Conservation (phyloP, 2,113 vertebrate genomes). For the Hippocampus mohnikei region DNA sequence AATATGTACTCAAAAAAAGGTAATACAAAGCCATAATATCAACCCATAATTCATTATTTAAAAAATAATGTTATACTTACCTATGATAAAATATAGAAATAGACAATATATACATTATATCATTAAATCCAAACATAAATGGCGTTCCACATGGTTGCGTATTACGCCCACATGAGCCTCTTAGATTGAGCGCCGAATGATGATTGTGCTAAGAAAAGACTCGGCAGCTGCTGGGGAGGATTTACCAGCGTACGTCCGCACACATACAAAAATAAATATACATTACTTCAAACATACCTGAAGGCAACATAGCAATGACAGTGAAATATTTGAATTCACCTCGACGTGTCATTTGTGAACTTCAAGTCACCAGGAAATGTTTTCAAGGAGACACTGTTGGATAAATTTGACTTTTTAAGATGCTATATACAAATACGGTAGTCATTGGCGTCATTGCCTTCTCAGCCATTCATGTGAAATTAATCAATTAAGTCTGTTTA, state of each 20-base stretch:
- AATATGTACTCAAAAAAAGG: too few relatives aligned
- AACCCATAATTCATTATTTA: too few relatives aligned
- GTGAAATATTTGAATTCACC: background rate
- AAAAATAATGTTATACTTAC: too few relatives aligned
- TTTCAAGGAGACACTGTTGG: background rate
- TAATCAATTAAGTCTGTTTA: background rate
- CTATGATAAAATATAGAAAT: too few relatives aligned
- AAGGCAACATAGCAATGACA: background rate
- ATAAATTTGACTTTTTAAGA: background rate
- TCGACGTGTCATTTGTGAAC: background rate
- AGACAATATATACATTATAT: too few relatives aligned
- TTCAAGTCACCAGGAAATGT: background rate
- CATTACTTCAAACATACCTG: background rate
- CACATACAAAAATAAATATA: background rate
- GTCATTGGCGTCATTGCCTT: background rate
- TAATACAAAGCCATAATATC: too few relatives aligned
- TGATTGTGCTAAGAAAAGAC: slow-evolving; percentile 40
- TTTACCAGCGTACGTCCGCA: slow-evolving; percentile 12
- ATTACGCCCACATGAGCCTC: too few relatives aligned
- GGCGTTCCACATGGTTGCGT: too few relatives aligned
- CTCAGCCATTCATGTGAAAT: background rate
- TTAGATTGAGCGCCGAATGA: background rate
- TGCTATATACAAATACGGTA: background rate
- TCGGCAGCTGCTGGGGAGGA: slow-evolving; percentile 36
- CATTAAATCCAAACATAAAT: too few relatives aligned